phyloP scores from a whole-genome alignment of 2,113 vertebrate species.

The Lagopus leucura region DNA sequence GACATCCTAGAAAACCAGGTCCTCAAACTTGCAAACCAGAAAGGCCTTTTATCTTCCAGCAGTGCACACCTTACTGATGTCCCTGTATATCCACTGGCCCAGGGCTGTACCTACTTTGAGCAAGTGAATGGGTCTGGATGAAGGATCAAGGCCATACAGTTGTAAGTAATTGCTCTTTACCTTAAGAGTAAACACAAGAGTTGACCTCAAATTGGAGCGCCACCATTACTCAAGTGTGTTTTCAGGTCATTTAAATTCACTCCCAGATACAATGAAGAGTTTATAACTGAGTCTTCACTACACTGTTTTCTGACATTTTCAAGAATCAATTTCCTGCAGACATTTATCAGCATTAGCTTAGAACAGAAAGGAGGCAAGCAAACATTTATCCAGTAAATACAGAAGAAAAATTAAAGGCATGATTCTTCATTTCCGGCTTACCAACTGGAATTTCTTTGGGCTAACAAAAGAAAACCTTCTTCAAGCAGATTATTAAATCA shows the following conservation, averaged over 20 bases:
- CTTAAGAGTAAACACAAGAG: not conserved
- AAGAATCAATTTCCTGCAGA: not conserved
- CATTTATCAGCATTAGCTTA: not conserved
- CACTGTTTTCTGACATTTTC: not conserved
- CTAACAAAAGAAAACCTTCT: not conserved
- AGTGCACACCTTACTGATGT: too few species aligned
- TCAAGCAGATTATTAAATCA: slow-evolving; percentile 4
- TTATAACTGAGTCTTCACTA: not conserved
- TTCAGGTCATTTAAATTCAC: not conserved
- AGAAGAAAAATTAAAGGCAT: not conserved
- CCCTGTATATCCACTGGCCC: not conserved
- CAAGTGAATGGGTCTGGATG: not conserved
- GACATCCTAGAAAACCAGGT: not conserved
- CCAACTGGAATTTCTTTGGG: not conserved
- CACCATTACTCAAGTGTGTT: not conserved
- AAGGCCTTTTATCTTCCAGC: not conserved
- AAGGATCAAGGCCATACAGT: not conserved
- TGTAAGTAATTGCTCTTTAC: not conserved
- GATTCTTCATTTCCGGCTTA: not conserved
- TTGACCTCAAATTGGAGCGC: not conserved
- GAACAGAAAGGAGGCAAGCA: not conserved
- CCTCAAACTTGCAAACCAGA: not conserved
- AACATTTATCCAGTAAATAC: not conserved
- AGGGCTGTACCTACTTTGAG: not conserved
- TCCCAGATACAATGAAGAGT: not conserved